Conservation (phyloP, 2,113 vertebrate species). For the Mustela nigripes region DNA sequence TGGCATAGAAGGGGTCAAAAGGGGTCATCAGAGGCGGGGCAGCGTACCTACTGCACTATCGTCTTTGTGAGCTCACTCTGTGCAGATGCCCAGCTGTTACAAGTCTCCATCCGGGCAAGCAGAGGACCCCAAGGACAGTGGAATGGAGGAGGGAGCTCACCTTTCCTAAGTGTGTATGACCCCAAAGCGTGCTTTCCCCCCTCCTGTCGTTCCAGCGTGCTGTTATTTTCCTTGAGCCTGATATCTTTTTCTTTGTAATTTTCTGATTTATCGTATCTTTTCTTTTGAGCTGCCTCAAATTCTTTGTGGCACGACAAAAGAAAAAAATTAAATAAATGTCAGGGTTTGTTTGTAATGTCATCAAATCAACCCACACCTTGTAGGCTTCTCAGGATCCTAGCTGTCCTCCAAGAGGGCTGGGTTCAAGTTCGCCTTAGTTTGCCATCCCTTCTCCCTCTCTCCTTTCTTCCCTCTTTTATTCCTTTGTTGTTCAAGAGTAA, state of each 20-base stretch:
- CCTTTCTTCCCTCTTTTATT: not conserved
- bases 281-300: slow-evolving; percentile 17
- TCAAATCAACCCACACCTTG: not conserved
- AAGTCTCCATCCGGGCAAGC: not conserved
- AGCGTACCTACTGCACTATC: not conserved
- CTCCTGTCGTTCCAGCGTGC: not conserved
- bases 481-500: not conserved
- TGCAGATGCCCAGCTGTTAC: not conserved
- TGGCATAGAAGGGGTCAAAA: not conserved
- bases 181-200: not conserved
- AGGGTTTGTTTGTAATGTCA: not conserved
- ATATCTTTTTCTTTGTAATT: not conserved
- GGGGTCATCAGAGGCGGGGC: not conserved
- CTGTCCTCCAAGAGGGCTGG: not conserved
- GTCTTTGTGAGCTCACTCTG: not conserved
- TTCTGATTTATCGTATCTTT: slow-evolving; percentile 20
- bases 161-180: not conserved
- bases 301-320: not conserved
- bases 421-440: not conserved
- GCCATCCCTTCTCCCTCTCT: not conserved
- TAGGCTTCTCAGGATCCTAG: not conserved
- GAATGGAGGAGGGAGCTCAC: accelerated
- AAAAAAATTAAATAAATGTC: not conserved
- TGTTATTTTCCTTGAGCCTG: not conserved
- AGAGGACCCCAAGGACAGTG: not conserved